Percentiles rank a stretch among this genome's conserved stretches.
These are phyloP conservation scores for Lordiphosa andalusiaca DNA, from an alignment of 2,888 invertebrate species.

Conservation along the genomic window DNA sequence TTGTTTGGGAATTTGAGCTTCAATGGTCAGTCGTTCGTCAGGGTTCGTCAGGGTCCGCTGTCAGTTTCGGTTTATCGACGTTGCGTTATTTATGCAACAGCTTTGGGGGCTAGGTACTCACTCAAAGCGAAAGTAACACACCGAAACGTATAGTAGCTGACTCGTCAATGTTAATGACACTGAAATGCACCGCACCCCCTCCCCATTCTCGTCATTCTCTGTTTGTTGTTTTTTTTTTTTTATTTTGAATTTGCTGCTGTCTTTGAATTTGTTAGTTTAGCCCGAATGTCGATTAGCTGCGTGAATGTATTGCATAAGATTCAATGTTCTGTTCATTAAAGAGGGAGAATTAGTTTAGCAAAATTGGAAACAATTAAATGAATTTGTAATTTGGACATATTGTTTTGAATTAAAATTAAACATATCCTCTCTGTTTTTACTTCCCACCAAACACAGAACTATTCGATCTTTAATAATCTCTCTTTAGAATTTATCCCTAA, in stretches of 20 bases:
- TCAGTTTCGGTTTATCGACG: constrained; percentile 48
- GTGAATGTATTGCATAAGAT: constrained; percentile 27
- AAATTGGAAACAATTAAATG: too few relatives aligned
- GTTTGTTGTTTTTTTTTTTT: constrained; percentile 48
- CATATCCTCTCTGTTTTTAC: too few relatives aligned
- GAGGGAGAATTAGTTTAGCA: too few relatives aligned
- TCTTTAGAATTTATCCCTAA: too few relatives aligned
- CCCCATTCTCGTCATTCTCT: constrained; percentile 9
- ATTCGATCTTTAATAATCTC: too few relatives aligned
- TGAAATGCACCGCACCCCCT: constrained; percentile 37
- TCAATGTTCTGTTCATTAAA: background rate
- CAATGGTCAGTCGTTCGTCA: constrained; percentile 14
- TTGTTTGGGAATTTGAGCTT: constrained; percentile 51
- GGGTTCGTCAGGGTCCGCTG: constrained; percentile 24
- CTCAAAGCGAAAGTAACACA: constrained; percentile 28
- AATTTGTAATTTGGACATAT: too few relatives aligned
- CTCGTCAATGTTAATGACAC: constrained; percentile 64
- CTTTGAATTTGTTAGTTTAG: constrained; percentile 29
- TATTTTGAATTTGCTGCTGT: constrained; percentile 55
- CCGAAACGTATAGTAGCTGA: constrained; percentile 49
- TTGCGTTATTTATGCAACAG: constrained; percentile 53
- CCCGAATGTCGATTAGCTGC: constrained; percentile 35
- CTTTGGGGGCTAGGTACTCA: constrained; percentile 15
- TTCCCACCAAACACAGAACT: too few relatives aligned
- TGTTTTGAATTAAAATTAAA: too few relatives aligned